Evolutionary conservation across 2,113 vertebrate genomes (phyloP).

Genomic region (Anguilla rostrata): DNA sequence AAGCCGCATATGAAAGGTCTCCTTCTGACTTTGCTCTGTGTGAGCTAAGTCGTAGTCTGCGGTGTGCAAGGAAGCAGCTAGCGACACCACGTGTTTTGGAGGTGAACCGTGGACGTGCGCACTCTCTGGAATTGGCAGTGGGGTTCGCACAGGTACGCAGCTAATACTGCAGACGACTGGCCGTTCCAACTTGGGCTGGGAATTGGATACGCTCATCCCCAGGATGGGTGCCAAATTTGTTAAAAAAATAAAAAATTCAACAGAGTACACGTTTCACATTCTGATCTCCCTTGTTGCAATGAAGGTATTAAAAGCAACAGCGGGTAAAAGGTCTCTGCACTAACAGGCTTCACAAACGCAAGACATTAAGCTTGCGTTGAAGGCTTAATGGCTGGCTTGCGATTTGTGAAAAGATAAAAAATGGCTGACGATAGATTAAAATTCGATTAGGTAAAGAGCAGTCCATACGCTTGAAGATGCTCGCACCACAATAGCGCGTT

Average conservation of each 20-base stretch:
- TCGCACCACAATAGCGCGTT: neutral
- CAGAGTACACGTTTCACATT: neutral
- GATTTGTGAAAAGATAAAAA: conserved; percentile 56
- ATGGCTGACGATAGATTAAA: conserved; percentile 48
- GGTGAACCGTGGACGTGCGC: too few relatives aligned
- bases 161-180: too few relatives aligned
- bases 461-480: neutral
- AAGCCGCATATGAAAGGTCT: too few relatives aligned
- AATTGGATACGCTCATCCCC: too few relatives aligned
- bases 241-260: neutral
- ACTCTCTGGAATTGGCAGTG: too few relatives aligned
- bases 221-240: neutral
- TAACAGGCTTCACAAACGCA: conserved; percentile 56
- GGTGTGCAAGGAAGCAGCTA: too few relatives aligned
- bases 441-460: neutral
- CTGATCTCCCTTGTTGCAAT: neutral
- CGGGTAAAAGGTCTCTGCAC: conserved; percentile 50
- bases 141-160: too few relatives aligned
- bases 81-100: too few relatives aligned
- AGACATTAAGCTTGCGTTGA: conserved; percentile 66
- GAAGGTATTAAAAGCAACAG: conserved; percentile 27
- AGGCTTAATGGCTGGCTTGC: conserved; percentile 62
- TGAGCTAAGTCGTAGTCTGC: too few relatives aligned
- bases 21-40: too few relatives aligned
- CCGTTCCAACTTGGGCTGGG: too few relatives aligned